These are phyloP conservation scores for Sinocyclocheilus grahami DNA, from an alignment of 2,113 vertebrate genomes.

Conservation along the genomic window DNA sequence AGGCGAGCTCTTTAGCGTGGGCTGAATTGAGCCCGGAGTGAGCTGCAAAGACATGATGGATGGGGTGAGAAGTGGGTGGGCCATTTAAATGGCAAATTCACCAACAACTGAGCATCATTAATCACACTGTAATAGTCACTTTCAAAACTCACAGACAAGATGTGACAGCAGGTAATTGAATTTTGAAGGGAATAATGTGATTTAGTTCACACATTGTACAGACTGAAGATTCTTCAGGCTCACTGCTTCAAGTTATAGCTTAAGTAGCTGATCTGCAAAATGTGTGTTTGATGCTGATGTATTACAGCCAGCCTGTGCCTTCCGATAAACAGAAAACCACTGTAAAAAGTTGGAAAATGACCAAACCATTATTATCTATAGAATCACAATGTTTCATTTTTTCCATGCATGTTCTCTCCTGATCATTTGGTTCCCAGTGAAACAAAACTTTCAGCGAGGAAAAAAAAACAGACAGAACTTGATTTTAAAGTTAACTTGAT, in stretches of 20 bases:
- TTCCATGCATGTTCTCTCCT: background rate
- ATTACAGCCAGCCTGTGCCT: background rate
- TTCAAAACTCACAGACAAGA: constrained; percentile 23
- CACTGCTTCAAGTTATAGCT: constrained; percentile 7
- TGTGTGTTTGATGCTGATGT: constrained; percentile 8
- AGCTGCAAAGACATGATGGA: constrained; percentile 64
- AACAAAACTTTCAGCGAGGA: background rate
- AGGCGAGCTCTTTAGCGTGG: constrained; percentile 68
- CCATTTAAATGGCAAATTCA: constrained; percentile 40
- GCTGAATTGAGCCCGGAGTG: constrained; percentile 72
- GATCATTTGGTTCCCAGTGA: background rate
- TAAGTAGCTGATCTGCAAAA: constrained; percentile 17
- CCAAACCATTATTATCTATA: background rate
- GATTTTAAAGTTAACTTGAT: too few relatives aligned
- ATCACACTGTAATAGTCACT: constrained; percentile 33
- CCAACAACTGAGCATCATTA: constrained; percentile 32
- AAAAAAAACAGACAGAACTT: background rate
- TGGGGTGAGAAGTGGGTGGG: constrained; percentile 16
- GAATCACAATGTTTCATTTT: background rate
- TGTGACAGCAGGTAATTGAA: background rate
- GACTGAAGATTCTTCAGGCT: background rate
- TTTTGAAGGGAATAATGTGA: constrained; percentile 26
- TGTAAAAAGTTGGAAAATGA: background rate
- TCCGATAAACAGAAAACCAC: background rate
- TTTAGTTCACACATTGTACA: constrained; percentile 14